phyloP scores from a whole-genome alignment of 2,797 vertebrate genomes.

The Sebastes kiyomatsui region DNA sequence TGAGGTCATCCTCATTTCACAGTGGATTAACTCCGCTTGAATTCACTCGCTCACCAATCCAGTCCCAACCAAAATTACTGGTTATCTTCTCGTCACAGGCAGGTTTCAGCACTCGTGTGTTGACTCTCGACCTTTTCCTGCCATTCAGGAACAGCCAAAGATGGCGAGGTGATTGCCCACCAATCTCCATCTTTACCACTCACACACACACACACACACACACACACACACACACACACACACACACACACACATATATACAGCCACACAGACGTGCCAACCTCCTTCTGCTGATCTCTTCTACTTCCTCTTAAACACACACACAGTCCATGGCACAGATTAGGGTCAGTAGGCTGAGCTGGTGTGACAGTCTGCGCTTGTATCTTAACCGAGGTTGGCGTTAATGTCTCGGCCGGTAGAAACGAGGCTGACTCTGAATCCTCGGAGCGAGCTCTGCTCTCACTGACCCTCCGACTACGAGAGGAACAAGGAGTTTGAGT shows the following conservation, averaged over 20 bases:
- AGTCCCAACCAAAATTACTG: not conserved
- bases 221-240: not conserved
- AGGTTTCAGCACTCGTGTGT: not conserved
- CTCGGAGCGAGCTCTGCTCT: conserved; percentile 10
- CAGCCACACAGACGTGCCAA: not conserved
- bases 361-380: conserved; percentile 39
- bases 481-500: not conserved
- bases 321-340: conserved; percentile 31
- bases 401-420: conserved; percentile 12
- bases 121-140: not conserved
- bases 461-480: not conserved
- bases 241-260: not conserved
- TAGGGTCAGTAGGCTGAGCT: conserved; percentile 59
- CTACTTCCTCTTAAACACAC: not conserved
- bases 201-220: conserved; percentile 4
- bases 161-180: not conserved
- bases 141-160: not conserved
- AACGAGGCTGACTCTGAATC: conserved; percentile 20
- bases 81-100: too few species aligned
- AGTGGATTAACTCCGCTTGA: conserved; percentile 47
- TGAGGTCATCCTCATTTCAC: conserved; percentile 51
- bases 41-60: conserved; percentile 5
- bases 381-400: conserved; percentile 53
- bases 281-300: too few species aligned
- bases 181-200: not conserved